Base-by-base conservation (phyloP, 2,797 vertebrate species). In the Coendou prehensilis region DNA sequence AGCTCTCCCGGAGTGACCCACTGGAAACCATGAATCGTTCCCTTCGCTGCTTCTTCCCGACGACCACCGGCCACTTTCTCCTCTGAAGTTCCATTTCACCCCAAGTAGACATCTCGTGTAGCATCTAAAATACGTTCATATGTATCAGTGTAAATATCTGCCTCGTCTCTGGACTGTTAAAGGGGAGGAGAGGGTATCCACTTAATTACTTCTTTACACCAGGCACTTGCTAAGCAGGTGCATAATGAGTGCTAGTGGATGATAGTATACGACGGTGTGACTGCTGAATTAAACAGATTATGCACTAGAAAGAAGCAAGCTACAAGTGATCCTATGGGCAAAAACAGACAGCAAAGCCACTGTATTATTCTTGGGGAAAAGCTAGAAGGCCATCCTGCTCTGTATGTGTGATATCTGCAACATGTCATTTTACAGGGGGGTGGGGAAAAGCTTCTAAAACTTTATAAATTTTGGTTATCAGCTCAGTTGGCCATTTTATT, bases 401-500 rank as follows among this genome's bases (percentile, higher is more conserved):
- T 56, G 4, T 17, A 9, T 6, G 22, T 64, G 37, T 76, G 54
- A 9, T 41, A 50, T 83, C 30, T 37, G 54, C 14, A 64, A n/a
- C 10, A 28, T 13, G 13, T n/a, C 59, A 57, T 47, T 91, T 81
- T 84, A 1, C 11, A 4, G 37, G 83, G 57, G 9, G 73, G 30
- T 47, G 47, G 0, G 52, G 26, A 93, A 67, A 93, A 94, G 87
- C 94, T 94, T 81, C 76, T 54, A 64, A 30, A 75, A 85, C 94
- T 95, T 96, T 97, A 92, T 83, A 57, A 79, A 92, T 93, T 97
- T 95, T 92, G 89, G 78, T 80, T 92, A 96, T 97, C 94, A 18
- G 0, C 92, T 92, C 92, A 97, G 94, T 97, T 73, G 56, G 89
- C 97, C 57, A 3, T 97, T 98, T 98, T 89, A 89, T 97, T 98